Base-by-base conservation (phyloP, 1,140 invertebrate species). In the Rhynchophorus ferrugineus region DNA sequence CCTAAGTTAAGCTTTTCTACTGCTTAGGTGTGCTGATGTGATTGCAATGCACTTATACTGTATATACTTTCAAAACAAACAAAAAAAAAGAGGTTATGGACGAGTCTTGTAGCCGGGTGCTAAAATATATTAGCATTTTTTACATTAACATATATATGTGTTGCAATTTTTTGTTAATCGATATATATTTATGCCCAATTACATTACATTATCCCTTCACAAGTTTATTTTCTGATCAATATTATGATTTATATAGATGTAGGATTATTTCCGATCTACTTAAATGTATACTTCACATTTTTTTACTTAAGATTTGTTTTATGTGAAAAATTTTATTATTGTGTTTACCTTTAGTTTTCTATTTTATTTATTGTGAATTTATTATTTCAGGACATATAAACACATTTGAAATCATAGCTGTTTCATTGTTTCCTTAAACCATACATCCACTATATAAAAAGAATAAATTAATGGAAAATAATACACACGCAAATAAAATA, bases 11-110 rank as follows among this genome's bases (percentile, higher is more conserved):
- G 60, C 57, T 63, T 61, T 58, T 62, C 18, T 60, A 60, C 51
- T 61, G 60, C 58, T 62, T 66, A 66, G 62, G 64, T 66, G 64
- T 66, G 61, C 59, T 62, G 62, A 61, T 62, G 62, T 65, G 63
- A 65, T 64, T 61, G 60, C 62, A 60, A 59, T 63, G 61, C 63
- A 65, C 63, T 62, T 49, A n/a, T 61, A 62, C 51, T 62, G 59
- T 64, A 61, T 57, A 61, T 65, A 63, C 57, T 61, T 48, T 60
- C 57, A 55, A 50, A 56, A 53, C 58, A 63, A 60, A 29, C 5
- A 11, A 5, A 29, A 29, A 29, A 29, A 29, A 11, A 29, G 11
- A 29, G 24, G 51, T 61, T 56, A 53, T 61, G 59, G 52, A 52
- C 49, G 59, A 57, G 37, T 61, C 60, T 61, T 62, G 57, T 57